Base-by-base conservation (phyloP, 2,797 vertebrate species). In the Neosalanx taihuensis region DNA sequence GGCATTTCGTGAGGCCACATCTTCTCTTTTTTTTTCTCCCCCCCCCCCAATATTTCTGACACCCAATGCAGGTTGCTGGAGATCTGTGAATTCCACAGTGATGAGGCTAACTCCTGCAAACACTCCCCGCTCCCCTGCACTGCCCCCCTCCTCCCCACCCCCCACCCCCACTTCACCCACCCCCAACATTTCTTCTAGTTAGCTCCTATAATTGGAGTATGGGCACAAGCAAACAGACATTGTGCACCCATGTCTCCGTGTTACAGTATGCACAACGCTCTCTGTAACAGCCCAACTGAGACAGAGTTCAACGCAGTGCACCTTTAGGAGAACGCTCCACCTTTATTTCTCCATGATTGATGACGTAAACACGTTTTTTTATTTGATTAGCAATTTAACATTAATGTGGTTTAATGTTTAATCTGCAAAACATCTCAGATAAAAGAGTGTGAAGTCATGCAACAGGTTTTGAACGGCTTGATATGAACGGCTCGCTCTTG, bases 1-100 rank as follows among this genome's bases (percentile, higher is more conserved):
- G 64, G 23, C 62, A 75, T 77, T 71, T 77, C 67, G 78, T 49
- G 71, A 79, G 68, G 64, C 65, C 56, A 65, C 62, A 62, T 78
- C 67, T 51, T 63, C 67, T 72, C 57, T 78, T 74, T 70, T 62
- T 30, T 56, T 72, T 77, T 74, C 69, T 62, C 29, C 46, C 71
- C 10, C 76, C 64, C 58, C 79, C 83, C 83, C 72, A 79, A 75
- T 72, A 70, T 70, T 41, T 71, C 65, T 79, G 78, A 84, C 81
- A 84, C 78, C 80, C 66, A 76, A 72, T 77, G 69, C 69, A 63
- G 78, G 80, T 76, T 74, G 81, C 76, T 81, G 73, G 64, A 82
- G 78, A 81, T 74, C 69, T 79, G 66, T 41, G 71, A 84, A 76
- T 84, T 86, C 85, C 79, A 79, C 64, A 65, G 82, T 81, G 79